These are phyloP conservation scores for Entomobrya proxima DNA, from an alignment of 2,888 invertebrate genomes.

Conservation along the genomic window DNA sequence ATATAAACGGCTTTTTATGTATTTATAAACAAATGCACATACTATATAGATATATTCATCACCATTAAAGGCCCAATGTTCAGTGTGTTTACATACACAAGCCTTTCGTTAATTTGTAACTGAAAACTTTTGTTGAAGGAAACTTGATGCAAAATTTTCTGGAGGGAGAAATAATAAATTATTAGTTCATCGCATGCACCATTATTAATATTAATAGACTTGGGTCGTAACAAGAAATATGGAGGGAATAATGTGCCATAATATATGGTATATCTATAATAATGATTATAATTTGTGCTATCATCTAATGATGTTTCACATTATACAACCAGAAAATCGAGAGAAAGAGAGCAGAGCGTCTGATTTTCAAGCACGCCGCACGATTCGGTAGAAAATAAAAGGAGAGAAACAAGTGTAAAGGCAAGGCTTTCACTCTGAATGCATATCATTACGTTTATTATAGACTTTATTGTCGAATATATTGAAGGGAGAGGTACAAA, in stretches of 20 bases:
- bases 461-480: background rate
- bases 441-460: background rate
- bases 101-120: slow-evolving; percentile 36
- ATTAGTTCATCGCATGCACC: slow-evolving; percentile 8
- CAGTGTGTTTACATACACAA: too few relatives aligned
- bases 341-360: too few relatives aligned
- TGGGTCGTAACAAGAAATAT: background rate
- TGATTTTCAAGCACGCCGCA: too few relatives aligned
- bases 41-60: background rate
- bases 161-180: slow-evolving; percentile 30
- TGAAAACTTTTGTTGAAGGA: slow-evolving; percentile 41
- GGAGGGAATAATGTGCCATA: background rate
- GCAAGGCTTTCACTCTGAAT: background rate
- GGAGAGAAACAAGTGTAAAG: too few relatives aligned
- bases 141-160: slow-evolving; percentile 41
- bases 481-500: background rate
- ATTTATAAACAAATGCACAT: background rate
- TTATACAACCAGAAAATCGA: too few relatives aligned
- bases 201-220: background rate
- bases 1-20: background rate
- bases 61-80: background rate
- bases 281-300: slow-evolving; percentile 25
- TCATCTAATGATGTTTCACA: too few relatives aligned
- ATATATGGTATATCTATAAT: too few relatives aligned
- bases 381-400: too few relatives aligned